Base-by-base conservation (phyloP, 1,140 invertebrate genomes). In the Macrocentrus cingulum region DNA sequence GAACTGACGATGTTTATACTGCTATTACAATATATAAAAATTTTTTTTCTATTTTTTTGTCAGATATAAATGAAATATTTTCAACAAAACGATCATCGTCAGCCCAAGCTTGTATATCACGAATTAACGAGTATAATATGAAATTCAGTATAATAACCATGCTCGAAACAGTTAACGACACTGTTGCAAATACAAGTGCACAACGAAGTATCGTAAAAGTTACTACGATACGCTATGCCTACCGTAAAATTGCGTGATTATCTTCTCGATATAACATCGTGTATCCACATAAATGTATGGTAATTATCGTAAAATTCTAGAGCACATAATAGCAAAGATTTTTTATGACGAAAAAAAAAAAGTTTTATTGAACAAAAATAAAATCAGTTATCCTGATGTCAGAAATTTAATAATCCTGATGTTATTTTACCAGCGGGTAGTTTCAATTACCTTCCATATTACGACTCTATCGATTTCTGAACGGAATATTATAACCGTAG, bases 131-230 rank as follows among this genome's bases (percentile, higher is more conserved):
- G 34, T 53, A 51, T 20, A 52, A 44, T 59, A 59, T 59, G 52
- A 34, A 59, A 51, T 58, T 37, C n/a, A 36, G 7, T 39, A 32
- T 37, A 49, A 57, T 42, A 46, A 39, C 19, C 49, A 51, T 51
- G 49, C 49, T 41, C 39, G 20, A 65, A 62, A 68, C 65, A 58
- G 54, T 65, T 67, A 66, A 66, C 61, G 65, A 68, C 59, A 66
- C 62, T 53, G 63, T 62, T 67, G 65, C 66, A 68, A n/a, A 67
- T 59, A 64, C 67, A 68, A 59, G 64, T 67, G 66, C 66, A 68
- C 63, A 68, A 64, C 60, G 46, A 65, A 32, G 55, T 65, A 58
- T 66, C 59, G 59, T 45, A 59, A 59, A 51, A 23, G 36, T 59
- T 36, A 41, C 51, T 53, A 53, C 36, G 37, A 42, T 53, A 53